phyloP scores from a whole-genome alignment of 2,888 invertebrate genomes.

The Nephrocerus scutellatus region DNA sequence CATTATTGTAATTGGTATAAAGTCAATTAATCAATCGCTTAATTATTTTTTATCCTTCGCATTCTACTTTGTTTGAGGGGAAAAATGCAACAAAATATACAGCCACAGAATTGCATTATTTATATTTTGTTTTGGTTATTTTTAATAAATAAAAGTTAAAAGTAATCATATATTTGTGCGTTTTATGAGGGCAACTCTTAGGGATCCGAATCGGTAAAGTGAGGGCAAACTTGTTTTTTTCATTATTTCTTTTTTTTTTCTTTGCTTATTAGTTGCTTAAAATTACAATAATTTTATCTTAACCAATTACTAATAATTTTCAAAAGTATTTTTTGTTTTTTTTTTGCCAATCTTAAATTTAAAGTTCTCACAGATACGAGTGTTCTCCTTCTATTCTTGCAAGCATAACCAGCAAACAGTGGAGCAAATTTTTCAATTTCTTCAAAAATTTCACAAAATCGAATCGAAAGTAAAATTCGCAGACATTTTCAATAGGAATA shows the following conservation, averaged over 20 bases:
- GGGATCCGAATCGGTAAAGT: conserved; percentile 11
- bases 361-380: conserved; percentile 12
- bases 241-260: conserved; percentile 6
- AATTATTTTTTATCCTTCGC: neutral
- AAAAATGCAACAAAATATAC: conserved; percentile 4
- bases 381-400: conserved; percentile 1
- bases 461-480: conserved; percentile 15
- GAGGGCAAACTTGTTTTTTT: conserved; percentile 13
- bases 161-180: conserved; percentile 22
- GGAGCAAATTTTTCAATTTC: neutral
- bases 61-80: neutral
- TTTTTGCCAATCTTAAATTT: conserved; percentile 12
- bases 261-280: conserved; percentile 7
- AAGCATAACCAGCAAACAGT: too few species aligned
- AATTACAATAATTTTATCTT: conserved; percentile 1
- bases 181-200: conserved; percentile 31
- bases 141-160: conserved; percentile 1
- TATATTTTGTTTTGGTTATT: neutral
- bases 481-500: conserved; percentile 17
- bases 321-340: conserved; percentile 5
- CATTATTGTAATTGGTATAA: conserved; percentile 17
- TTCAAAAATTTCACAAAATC: too few species aligned
- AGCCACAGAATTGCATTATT: conserved; percentile 1
- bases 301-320: conserved; percentile 9
- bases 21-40: conserved; percentile 24